Evolutionary conservation across 2,888 invertebrate genomes (phyloP).

Genomic region (Heliconius erato): DNA sequence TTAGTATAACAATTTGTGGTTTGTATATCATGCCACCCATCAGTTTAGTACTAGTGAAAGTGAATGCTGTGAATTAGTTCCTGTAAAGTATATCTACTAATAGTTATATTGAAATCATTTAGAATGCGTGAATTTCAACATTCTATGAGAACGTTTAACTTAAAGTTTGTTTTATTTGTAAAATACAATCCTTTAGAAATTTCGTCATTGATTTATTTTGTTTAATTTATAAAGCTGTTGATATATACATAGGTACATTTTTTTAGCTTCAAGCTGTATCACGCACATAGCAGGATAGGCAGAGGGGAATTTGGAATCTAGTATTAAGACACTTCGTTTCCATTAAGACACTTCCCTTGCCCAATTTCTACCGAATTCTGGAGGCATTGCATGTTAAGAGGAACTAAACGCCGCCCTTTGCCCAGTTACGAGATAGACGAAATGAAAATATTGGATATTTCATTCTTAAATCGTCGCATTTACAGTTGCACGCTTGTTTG

Average conservation of each 20-base stretch:
- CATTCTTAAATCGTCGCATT: too few relatives aligned
- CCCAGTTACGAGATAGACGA: too few relatives aligned
- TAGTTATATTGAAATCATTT: background rate
- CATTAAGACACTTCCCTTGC: too few relatives aligned
- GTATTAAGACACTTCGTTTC: too few relatives aligned
- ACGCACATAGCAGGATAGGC: too few relatives aligned
- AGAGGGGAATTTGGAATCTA: too few relatives aligned
- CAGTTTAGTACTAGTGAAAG: conserved; percentile 41
- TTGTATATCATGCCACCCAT: conserved; percentile 32
- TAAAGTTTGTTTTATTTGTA: background rate
- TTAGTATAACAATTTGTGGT: conserved; percentile 43
- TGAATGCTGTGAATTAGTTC: conserved; percentile 38
- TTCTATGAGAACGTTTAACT: background rate
- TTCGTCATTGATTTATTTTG: background rate
- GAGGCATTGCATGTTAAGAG: too few relatives aligned
- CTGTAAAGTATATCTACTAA: conserved; percentile 16
- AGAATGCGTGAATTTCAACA: conserved; percentile 23
- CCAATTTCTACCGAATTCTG: too few relatives aligned
- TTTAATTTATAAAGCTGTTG: background rate
- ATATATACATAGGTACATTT: background rate
- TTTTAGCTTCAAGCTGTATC: too few relatives aligned
- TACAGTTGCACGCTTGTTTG: too few relatives aligned
- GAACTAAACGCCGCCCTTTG: too few relatives aligned
- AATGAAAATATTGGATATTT: too few relatives aligned
- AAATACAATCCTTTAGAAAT: background rate